phyloP scores from a whole-genome alignment of 2,888 invertebrate species.

The Dasypogon diadema region DNA sequence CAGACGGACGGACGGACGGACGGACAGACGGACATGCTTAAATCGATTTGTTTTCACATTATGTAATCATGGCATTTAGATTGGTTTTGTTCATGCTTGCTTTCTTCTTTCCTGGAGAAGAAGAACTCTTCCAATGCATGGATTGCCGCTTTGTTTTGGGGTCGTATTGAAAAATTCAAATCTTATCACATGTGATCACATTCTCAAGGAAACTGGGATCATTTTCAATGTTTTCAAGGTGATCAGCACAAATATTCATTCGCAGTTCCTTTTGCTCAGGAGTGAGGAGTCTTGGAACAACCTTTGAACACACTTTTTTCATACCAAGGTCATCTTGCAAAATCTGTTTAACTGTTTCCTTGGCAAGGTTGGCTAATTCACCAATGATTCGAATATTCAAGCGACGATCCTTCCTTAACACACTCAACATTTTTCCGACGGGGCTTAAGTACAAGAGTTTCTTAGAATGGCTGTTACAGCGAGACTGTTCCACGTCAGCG shows the following conservation, averaged over 20 bases:
- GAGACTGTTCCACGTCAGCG: too few relatives aligned
- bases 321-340: not conserved
- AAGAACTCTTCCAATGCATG: conserved; percentile 50
- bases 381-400: not conserved
- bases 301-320: not conserved
- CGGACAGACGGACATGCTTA: too few relatives aligned
- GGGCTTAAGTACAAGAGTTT: too few relatives aligned
- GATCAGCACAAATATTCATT: not conserved
- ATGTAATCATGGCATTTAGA: conserved; percentile 55
- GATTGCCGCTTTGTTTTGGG: conserved; percentile 54
- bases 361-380: not conserved
- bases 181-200: conserved; percentile 58
- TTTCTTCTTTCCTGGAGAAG: conserved; percentile 50
- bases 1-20: too few relatives aligned
- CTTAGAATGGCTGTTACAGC: too few relatives aligned
- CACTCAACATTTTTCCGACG: too few relatives aligned
- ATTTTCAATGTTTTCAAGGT: not conserved
- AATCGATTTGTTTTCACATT: too few relatives aligned
- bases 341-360: not conserved
- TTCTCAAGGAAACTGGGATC: conserved; percentile 55
- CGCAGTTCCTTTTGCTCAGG: not conserved
- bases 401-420: not conserved
- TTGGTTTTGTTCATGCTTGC: conserved; percentile 44
- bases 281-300: not conserved
- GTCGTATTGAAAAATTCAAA: conserved; percentile 53